phyloP scores from a whole-genome alignment of 2,888 invertebrate species.

The Cremastinae sp. region DNA sequence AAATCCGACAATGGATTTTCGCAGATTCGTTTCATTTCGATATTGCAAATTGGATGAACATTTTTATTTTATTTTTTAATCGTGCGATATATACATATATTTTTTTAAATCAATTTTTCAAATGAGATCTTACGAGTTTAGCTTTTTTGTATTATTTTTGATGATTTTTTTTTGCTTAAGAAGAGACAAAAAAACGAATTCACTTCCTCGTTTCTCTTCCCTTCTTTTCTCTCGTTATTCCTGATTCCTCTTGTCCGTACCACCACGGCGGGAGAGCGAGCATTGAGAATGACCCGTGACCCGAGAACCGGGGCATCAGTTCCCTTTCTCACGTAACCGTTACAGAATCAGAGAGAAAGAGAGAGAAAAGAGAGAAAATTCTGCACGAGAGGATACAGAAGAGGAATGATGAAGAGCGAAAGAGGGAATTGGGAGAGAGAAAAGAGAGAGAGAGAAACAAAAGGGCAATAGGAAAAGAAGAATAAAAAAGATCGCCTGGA shows the following conservation, averaged over 20 bases:
- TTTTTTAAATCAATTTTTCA: background rate
- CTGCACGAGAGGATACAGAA: background rate
- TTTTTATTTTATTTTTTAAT: too few relatives aligned
- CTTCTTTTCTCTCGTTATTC: slow-evolving; percentile 27
- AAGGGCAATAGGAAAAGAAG: slow-evolving; percentile 10
- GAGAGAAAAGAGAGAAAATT: slow-evolving; percentile 26
- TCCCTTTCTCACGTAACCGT: slow-evolving; percentile 78
- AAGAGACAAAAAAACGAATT: slow-evolving; percentile 66
- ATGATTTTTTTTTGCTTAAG: background rate
- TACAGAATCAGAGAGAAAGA: slow-evolving; percentile 60
- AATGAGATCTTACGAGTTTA: background rate
- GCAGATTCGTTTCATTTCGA: too few relatives aligned
- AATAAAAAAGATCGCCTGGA: slow-evolving; percentile 47
- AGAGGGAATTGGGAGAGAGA: slow-evolving; percentile 52
- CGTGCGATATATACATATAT: too few relatives aligned
- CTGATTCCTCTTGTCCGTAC: slow-evolving; percentile 30
- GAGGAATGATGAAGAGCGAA: slow-evolving; percentile 26
- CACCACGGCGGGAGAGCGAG: slow-evolving; percentile 64
- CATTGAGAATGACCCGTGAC: slow-evolving; percentile 75
- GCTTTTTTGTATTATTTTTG: background rate
- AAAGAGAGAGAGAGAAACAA: slow-evolving; percentile 25
- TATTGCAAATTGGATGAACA: too few relatives aligned
- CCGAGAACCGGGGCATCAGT: slow-evolving; percentile 77
- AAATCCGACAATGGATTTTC: too few relatives aligned
- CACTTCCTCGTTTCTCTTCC: slow-evolving; percentile 71